A percentile compares a stretch with the other conserved stretches of the same genome.
Conservation (phyloP, 2,113 vertebrate genomes). For the Nyctibius bracteatus region DNA sequence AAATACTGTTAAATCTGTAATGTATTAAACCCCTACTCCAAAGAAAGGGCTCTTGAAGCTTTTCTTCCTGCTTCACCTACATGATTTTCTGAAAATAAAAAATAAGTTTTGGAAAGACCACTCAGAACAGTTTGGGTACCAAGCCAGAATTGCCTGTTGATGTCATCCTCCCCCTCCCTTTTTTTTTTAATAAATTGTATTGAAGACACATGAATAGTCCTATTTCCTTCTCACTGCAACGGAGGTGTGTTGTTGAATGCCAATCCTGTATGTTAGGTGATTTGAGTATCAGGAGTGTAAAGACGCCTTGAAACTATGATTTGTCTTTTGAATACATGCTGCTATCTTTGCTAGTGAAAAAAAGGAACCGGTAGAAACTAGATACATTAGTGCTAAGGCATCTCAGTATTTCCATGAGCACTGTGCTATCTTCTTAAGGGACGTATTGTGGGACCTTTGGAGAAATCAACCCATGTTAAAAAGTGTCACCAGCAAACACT, state of each 20-base stretch:
- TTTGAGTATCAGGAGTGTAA: neutral
- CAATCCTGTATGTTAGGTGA: neutral
- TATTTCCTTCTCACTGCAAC: neutral
- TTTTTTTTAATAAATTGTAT: neutral
- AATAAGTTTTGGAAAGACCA: neutral
- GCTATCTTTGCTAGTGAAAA: neutral
- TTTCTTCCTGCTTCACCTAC: neutral
- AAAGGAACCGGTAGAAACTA: neutral
- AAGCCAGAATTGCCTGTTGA: neutral
- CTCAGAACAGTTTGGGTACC: neutral
- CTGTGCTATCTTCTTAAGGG: neutral
- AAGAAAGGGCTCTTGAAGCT: neutral
- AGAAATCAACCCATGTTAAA: neutral
- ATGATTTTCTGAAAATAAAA: neutral
- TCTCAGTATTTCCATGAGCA: neutral
- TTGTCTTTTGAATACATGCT: neutral
- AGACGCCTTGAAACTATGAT: neutral
- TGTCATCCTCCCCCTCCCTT: neutral
- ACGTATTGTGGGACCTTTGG: neutral
- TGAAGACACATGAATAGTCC: neutral
- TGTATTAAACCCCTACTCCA: neutral
- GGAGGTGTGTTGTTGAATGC: neutral
- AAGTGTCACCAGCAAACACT: neutral
- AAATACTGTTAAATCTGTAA: neutral
- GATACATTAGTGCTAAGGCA: neutral